phyloP scores from a whole-genome alignment of 2,113 vertebrate species.

The Electrona antarctica region DNA sequence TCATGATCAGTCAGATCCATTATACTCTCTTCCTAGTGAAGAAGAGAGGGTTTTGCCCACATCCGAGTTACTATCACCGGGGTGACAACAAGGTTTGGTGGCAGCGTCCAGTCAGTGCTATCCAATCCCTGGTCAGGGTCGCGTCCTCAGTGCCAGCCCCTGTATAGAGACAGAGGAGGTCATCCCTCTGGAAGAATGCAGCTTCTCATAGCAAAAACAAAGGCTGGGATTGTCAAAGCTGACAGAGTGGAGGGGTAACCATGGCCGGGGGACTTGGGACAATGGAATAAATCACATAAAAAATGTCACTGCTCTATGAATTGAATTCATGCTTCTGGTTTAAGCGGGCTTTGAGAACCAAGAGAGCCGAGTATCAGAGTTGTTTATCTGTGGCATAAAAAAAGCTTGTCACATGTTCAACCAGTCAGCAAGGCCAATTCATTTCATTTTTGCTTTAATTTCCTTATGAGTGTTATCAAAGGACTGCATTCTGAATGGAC shows the following conservation, averaged over 20 bases:
- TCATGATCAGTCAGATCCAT: slow-evolving; percentile 31
- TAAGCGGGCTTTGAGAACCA: slow-evolving; percentile 40
- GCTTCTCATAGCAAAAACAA: slow-evolving; percentile 76
- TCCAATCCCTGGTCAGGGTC: slow-evolving; percentile 55
- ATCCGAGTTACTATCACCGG: slow-evolving; percentile 23
- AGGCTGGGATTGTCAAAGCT: slow-evolving; percentile 71
- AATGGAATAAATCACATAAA: slow-evolving; percentile 73
- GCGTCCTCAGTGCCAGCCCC: slow-evolving; percentile 63
- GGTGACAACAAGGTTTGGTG: slow-evolving; percentile 40
- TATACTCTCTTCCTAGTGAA: slow-evolving; percentile 9
- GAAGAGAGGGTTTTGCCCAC: slow-evolving; percentile 20
- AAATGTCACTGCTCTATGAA: slow-evolving; percentile 57
- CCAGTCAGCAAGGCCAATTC: slow-evolving; percentile 39
- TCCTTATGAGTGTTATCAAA: slow-evolving; percentile 53
- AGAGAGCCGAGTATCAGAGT: slow-evolving; percentile 29
- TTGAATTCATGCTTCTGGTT: slow-evolving; percentile 46
- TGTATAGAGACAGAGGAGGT: slow-evolving; percentile 70
- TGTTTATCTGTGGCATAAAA: slow-evolving; percentile 48
- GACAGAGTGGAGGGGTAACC: slow-evolving; percentile 52
- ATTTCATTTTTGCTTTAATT: slow-evolving; percentile 51
- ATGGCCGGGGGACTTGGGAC: slow-evolving; percentile 51
- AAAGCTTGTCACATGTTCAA: slow-evolving; percentile 52
- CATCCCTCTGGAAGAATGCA: slow-evolving; percentile 73
- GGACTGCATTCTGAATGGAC: slow-evolving; percentile 40
- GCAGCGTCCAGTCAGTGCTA: slow-evolving; percentile 24